Percentiles rank a stretch among this genome's conserved stretches.
phyloP scores from a whole-genome alignment of 2,797 vertebrate species.

The Lithobates sylvaticus region DNA sequence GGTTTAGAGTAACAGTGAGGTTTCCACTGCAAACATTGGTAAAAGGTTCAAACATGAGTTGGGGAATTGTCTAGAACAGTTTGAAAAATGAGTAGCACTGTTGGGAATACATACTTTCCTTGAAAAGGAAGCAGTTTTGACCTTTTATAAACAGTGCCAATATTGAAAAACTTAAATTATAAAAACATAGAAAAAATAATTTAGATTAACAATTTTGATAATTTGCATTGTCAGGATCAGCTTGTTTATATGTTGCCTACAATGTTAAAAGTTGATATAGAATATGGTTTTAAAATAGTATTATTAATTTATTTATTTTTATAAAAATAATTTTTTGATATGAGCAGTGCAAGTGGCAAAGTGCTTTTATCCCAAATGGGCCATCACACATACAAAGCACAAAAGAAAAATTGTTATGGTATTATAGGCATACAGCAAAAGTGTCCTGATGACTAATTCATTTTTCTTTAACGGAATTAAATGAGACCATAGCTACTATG shows the following conservation, averaged over 20 bases:
- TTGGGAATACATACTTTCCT: neutral
- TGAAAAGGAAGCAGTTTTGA: neutral
- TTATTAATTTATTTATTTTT: neutral
- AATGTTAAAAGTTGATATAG: neutral
- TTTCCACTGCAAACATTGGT: too few relatives aligned
- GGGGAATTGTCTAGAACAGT: too few relatives aligned
- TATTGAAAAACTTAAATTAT: neutral
- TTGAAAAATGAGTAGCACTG: too few relatives aligned
- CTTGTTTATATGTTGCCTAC: neutral
- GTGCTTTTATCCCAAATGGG: neutral
- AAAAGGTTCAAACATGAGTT: too few relatives aligned
- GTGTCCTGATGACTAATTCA: too few relatives aligned
- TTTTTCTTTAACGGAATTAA: too few relatives aligned
- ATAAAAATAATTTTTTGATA: neutral
- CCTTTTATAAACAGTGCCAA: neutral
- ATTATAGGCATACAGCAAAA: too few relatives aligned
- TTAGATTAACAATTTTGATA: neutral
- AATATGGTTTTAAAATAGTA: neutral
- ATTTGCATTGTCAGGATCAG: neutral
- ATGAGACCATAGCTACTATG: too few relatives aligned
- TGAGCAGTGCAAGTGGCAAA: constrained; percentile 2
- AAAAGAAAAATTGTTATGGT: neutral
- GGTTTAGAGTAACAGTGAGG: too few relatives aligned
- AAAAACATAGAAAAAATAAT: neutral
- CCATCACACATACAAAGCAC: neutral